Conservation (phyloP, 2,888 invertebrate species). For the Melitaea athalia region DNA sequence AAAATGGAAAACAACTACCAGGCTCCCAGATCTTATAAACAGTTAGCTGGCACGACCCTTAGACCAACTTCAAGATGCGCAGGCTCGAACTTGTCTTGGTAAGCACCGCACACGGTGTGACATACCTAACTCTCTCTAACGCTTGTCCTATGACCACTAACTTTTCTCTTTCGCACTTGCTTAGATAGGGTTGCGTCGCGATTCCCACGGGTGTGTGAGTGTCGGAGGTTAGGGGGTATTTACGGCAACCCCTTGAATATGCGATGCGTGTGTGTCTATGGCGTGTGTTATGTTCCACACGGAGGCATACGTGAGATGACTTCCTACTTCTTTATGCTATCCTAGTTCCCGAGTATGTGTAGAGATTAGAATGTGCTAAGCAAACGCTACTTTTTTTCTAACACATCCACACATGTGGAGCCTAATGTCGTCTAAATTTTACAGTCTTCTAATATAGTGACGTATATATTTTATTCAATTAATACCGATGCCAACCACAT, state of each 20-base stretch:
- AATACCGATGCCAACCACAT: neutral
- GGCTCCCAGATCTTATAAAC: slow-evolving; percentile 60
- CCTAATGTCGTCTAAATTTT: slow-evolving; percentile 44
- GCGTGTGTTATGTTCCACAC: slow-evolving; percentile 66
- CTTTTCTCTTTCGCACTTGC: slow-evolving; percentile 61
- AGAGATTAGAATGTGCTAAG: slow-evolving; percentile 82
- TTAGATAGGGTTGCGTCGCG: slow-evolving; percentile 61
- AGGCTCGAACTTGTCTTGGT: slow-evolving; percentile 70
- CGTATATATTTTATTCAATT: neutral
- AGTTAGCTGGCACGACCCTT: slow-evolving; percentile 71
- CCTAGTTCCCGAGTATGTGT: slow-evolving; percentile 80
- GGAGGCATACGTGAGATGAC: slow-evolving; percentile 67
- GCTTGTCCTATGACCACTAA: slow-evolving; percentile 37
- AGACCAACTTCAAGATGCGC: slow-evolving; percentile 71
- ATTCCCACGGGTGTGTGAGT: slow-evolving; percentile 51
- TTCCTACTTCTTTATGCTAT: slow-evolving; percentile 63
- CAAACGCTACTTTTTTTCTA: slow-evolving; percentile 77
- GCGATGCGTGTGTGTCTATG: slow-evolving; percentile 73
- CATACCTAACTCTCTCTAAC: slow-evolving; percentile 74
- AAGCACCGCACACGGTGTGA: slow-evolving; percentile 51
- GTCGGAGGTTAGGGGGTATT: slow-evolving; percentile 64
- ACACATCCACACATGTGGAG: slow-evolving; percentile 57
- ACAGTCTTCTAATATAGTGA: slow-evolving; percentile 52
- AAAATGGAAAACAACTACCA: slow-evolving; percentile 82
- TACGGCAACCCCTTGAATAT: slow-evolving; percentile 71